A percentile compares a stretch with the other conserved stretches of the same genome.
phyloP scores from a whole-genome alignment of 2,888 invertebrate species.

The Drosophila leonis region DNA sequence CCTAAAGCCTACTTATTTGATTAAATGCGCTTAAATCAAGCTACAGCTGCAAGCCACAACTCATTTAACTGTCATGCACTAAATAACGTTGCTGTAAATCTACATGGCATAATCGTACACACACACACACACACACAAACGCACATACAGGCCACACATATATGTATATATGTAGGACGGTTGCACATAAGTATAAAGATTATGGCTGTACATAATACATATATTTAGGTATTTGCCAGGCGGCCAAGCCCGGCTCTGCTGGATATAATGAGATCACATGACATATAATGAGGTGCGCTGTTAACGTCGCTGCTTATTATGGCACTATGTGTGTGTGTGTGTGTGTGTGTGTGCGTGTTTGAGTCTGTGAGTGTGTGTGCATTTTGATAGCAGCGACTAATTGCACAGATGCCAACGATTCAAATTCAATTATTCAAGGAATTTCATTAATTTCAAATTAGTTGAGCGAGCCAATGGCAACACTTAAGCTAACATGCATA shows the following conservation, averaged over 20 bases:
- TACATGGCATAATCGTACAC: conserved; percentile 42
- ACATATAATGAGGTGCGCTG: conserved; percentile 77
- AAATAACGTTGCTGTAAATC: conserved; percentile 75
- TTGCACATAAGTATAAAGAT: conserved; percentile 39
- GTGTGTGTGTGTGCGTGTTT: conserved; percentile 34
- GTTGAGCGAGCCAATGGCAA: conserved; percentile 74
- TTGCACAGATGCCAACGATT: conserved; percentile 80
- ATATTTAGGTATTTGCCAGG: conserved; percentile 35
- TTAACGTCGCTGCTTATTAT: conserved; percentile 61
- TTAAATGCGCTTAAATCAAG: conserved; percentile 61
- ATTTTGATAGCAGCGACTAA: conserved; percentile 72
- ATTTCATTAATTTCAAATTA: conserved; percentile 83
- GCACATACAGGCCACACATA: neutral
- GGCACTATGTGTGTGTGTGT: conserved; percentile 34
- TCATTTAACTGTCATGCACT: conserved; percentile 81
- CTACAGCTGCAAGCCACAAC: conserved; percentile 70
- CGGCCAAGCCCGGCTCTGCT: conserved; percentile 23
- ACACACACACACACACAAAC: conserved; percentile 1
- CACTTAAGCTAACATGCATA: conserved; percentile 55
- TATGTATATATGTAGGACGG: neutral
- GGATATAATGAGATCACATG: conserved; percentile 78
- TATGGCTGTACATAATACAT: conserved; percentile 59
- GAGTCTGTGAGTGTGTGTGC: conserved; percentile 36
- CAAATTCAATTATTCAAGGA: conserved; percentile 82
- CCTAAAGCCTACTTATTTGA: conserved; percentile 56